A percentile compares a stretch with the other conserved stretches of the same genome.
phyloP scores from a whole-genome alignment of 2,113 vertebrate genomes.

The Cryptotis parvus region DNA sequence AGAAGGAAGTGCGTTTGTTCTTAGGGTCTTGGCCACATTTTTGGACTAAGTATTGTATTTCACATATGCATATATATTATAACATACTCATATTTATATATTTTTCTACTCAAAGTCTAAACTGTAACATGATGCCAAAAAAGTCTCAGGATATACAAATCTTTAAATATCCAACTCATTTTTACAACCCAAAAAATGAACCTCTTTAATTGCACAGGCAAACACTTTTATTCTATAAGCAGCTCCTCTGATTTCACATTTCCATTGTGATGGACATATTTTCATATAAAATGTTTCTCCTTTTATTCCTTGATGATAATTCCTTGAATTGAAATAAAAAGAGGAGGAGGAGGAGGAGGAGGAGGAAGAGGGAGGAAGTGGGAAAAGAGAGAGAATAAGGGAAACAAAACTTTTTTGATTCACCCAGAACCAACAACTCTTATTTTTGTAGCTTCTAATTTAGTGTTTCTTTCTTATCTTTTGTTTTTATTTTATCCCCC shows the following conservation, averaged over 20 bases:
- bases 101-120: not conserved
- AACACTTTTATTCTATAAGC: not conserved
- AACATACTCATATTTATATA: not conserved
- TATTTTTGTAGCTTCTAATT: not conserved
- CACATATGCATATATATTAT: not conserved
- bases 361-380: too few species aligned
- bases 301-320: not conserved
- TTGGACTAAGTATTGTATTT: not conserved
- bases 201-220: not conserved
- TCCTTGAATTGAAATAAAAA: not conserved
- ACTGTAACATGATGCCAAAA: not conserved
- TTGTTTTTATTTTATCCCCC: not conserved
- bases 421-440: not conserved
- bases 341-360: too few species aligned
- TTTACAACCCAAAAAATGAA: not conserved
- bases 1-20: not conserved
- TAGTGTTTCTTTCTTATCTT: not conserved
- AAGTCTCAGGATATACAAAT: not conserved
- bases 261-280: not conserved
- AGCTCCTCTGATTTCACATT: not conserved
- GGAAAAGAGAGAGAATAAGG: too few species aligned
- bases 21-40: slow-evolving; percentile 32
- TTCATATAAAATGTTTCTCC: not conserved
- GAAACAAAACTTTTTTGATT: not conserved
- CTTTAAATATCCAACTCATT: not conserved